Conservation (phyloP, 2,113 vertebrate genomes). For the Perognathus longimembris region DNA sequence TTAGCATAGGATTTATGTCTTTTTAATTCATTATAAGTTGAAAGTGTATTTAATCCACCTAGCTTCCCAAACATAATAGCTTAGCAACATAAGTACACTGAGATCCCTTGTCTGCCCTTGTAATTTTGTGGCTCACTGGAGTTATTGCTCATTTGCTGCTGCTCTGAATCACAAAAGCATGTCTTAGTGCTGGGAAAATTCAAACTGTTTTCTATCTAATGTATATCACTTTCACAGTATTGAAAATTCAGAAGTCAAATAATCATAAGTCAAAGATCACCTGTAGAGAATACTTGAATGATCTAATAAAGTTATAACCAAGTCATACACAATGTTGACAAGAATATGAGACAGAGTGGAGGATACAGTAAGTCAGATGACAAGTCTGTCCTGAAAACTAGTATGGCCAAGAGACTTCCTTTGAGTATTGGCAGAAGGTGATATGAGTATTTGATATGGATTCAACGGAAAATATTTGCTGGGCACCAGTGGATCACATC, state of each 20-base stretch:
- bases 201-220: background rate
- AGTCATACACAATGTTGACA: constrained; percentile 14
- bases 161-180: background rate
- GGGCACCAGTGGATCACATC: too few relatives aligned
- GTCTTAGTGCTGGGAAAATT: background rate
- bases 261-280: background rate
- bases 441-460: background rate
- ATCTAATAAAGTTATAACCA: constrained; percentile 49
- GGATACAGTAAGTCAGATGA: constrained; percentile 37
- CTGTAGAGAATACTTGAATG: constrained; percentile 21
- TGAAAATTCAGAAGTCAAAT: background rate
- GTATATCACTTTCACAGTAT: background rate
- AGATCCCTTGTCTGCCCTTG: background rate
- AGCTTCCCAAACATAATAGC: background rate
- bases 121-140: background rate
- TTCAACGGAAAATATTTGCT: constrained; percentile 27
- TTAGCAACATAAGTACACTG: background rate
- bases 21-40: background rate
- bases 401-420: constrained; percentile 15
- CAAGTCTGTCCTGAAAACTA: constrained; percentile 34
- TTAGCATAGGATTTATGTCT: background rate
- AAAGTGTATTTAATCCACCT: background rate
- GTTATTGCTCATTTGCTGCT: background rate
- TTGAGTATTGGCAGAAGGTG: constrained; percentile 16
- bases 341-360: background rate